Percentiles rank a stretch among this genome's conserved stretches.
Evolutionary conservation across 2,797 vertebrate species (phyloP).

Genomic region (Crypturellus tataupa): DNA sequence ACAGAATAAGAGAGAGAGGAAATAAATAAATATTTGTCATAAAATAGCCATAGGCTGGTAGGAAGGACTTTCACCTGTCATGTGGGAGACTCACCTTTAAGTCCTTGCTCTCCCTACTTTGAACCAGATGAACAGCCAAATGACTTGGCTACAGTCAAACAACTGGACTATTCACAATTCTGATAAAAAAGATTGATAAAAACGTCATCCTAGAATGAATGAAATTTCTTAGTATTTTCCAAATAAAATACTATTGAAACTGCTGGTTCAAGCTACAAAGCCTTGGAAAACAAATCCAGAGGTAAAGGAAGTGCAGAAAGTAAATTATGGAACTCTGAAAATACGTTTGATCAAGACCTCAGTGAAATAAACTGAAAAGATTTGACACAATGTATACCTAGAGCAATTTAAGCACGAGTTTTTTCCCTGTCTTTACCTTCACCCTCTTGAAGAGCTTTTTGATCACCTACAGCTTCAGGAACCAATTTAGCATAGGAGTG

Average conservation of each 20-base stretch:
- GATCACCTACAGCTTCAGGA: constrained; percentile 96
- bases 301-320: not conserved
- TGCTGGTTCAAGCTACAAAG: not conserved
- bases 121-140: not conserved
- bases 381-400: not conserved
- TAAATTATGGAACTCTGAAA: not conserved
- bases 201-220: not conserved
- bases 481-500: constrained; percentile 97
- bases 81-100: not conserved
- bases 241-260: not conserved
- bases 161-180: not conserved
- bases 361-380: not conserved
- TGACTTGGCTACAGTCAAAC: not conserved
- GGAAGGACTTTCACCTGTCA: not conserved
- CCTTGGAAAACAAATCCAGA: not conserved
- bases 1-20: not conserved
- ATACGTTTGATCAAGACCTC: not conserved
- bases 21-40: not conserved
- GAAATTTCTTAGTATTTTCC: not conserved
- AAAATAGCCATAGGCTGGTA: not conserved
- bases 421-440: constrained; percentile 86
- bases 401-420: not conserved
- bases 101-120: not conserved
- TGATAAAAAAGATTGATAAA: not conserved
- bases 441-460: constrained; percentile 95